A percentile compares a stretch with the other conserved stretches of the same genome.
Conservation (phyloP, 1,140 invertebrate genomes). For the Drosophila burlai region DNA sequence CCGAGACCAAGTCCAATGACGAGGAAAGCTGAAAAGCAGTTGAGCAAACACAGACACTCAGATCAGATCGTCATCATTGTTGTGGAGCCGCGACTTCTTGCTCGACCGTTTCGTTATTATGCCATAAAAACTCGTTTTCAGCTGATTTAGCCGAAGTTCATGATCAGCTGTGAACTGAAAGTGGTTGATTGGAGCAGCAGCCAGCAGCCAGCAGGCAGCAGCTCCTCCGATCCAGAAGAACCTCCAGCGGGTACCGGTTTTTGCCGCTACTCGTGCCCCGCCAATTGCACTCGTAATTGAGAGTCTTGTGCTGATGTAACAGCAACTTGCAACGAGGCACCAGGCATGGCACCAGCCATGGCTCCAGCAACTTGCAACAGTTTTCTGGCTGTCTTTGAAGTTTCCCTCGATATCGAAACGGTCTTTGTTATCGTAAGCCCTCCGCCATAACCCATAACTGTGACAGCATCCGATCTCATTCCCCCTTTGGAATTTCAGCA, state of each 20-base stretch:
- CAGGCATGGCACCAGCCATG: background rate
- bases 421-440: constrained; percentile 65
- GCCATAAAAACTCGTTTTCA: constrained; percentile 83
- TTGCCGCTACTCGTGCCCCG: constrained; percentile 72
- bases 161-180: constrained; percentile 81
- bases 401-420: constrained; percentile 55
- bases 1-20: background rate
- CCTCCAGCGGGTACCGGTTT: constrained; percentile 68
- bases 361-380: constrained; percentile 39
- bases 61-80: constrained; percentile 65
- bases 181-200: constrained; percentile 67
- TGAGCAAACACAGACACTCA: constrained; percentile 33
- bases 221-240: constrained; percentile 53
- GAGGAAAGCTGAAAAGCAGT: constrained; percentile 21
- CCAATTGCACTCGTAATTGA: constrained; percentile 79
- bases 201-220: constrained; percentile 8
- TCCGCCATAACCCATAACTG: constrained; percentile 41
- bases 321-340: constrained; percentile 50
- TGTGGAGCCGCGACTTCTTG: constrained; percentile 36
- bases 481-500: constrained; percentile 69
- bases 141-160: constrained; percentile 75
- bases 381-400: constrained; percentile 55
- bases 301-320: constrained; percentile 74
- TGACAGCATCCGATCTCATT: constrained; percentile 40
- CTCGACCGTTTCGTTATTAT: constrained; percentile 69